Evolutionary conservation across 1,140 invertebrate genomes (phyloP).

Genomic region (Maconellicoccus hirsutus): DNA sequence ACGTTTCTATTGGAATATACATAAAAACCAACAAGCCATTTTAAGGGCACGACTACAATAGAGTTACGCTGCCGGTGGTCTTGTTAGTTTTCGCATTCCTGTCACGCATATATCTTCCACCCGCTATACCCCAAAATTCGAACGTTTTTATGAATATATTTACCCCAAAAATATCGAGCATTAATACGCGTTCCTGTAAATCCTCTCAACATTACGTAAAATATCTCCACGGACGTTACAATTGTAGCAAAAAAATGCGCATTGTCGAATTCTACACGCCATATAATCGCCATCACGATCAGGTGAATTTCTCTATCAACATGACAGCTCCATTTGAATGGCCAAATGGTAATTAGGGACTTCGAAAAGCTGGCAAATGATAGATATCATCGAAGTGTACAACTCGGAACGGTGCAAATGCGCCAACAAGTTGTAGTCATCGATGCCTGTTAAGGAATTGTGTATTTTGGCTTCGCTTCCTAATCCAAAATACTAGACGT

Average conservation of each 20-base stretch:
- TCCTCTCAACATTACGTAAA: neutral
- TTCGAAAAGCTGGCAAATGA: neutral
- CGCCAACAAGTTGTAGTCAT: neutral
- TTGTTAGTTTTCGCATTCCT: slow-evolving; percentile 19
- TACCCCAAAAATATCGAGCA: neutral
- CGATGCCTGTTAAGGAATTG: neutral
- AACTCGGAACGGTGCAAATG: neutral
- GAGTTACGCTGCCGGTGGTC: slow-evolving; percentile 4
- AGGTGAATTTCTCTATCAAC: neutral
- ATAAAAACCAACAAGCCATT: slow-evolving; percentile 11
- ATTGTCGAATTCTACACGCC: too few relatives aligned
- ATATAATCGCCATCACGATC: neutral
- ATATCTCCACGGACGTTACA: neutral
- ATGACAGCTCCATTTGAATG: neutral
- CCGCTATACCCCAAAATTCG: neutral
- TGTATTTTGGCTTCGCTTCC: neutral
- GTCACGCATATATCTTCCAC: neutral
- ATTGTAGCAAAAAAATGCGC: too few relatives aligned
- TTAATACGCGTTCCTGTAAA: neutral
- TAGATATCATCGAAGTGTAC: neutral
- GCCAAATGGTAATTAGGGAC: neutral
- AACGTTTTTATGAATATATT: neutral
- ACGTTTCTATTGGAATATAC: neutral
- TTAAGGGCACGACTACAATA: neutral
- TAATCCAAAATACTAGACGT: neutral